These are phyloP conservation scores for Anguilla obscura DNA, from an alignment of 2,797 vertebrate species.

Conservation along the genomic window DNA sequence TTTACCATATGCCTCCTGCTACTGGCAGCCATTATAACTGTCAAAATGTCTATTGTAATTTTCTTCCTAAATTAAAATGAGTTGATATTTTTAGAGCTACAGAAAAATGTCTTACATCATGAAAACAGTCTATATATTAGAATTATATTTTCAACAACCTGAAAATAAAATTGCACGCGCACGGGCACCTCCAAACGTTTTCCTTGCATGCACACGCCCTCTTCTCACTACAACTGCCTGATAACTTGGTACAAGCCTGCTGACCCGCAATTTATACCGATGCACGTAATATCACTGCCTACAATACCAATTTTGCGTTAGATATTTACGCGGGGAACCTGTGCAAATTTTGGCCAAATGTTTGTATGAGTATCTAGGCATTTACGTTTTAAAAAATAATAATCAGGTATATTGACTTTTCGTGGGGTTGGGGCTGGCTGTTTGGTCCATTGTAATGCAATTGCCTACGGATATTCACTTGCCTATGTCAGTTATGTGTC, in stretches of 20 bases:
- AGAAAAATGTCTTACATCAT: not conserved
- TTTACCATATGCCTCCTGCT: not conserved
- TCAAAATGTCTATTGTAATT: slow-evolving; percentile 10
- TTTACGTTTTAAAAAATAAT: not conserved
- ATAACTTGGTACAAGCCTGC: not conserved
- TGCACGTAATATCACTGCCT: not conserved
- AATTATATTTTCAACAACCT: not conserved
- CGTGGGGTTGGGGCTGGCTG: not conserved
- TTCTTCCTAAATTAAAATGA: not conserved
- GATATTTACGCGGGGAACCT: not conserved
- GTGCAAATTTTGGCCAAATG: not conserved
- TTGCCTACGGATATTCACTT: not conserved
- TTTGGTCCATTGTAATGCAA: not conserved
- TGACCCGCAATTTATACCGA: not conserved
- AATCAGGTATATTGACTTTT: not conserved
- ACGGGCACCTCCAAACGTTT: not conserved
- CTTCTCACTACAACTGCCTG: not conserved
- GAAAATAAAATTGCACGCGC: slow-evolving; percentile 1
- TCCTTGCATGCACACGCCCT: not conserved
- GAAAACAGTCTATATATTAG: not conserved
- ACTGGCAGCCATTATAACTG: not conserved
- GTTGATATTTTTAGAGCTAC: too few relatives aligned
- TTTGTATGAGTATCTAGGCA: not conserved
- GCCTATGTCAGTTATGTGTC: not conserved
- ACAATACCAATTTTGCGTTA: not conserved